These are phyloP conservation scores for Amaurobius ferox DNA, from an alignment of 2,888 invertebrate genomes.

Conservation along the genomic window DNA sequence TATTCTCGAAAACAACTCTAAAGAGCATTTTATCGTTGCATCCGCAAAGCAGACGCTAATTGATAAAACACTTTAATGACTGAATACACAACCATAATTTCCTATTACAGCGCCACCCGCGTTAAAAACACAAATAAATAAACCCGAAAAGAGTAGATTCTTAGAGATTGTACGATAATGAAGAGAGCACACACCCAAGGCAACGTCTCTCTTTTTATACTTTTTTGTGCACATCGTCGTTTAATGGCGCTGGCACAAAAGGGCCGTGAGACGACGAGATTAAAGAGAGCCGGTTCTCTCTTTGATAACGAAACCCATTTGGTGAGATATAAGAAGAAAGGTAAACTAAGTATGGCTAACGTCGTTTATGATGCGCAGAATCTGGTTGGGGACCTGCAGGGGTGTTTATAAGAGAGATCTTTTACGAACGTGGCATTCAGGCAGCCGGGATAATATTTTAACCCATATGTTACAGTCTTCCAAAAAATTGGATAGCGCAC, in stretches of 20 bases:
- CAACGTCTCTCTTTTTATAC: not conserved
- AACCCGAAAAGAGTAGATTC: not conserved
- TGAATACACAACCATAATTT: too few species aligned
- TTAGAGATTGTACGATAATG: not conserved
- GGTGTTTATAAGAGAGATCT: not conserved
- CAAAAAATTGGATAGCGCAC: too few species aligned
- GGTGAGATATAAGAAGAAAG: not conserved
- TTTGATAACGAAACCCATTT: conserved; percentile 5
- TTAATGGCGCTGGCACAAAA: not conserved
- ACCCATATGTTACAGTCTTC: too few species aligned
- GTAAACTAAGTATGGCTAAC: not conserved
- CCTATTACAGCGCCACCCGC: too few species aligned
- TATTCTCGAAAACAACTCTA: too few species aligned
- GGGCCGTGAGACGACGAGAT: not conserved
- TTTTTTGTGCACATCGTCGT: not conserved
- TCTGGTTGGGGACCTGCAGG: not conserved
- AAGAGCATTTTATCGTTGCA: too few species aligned
- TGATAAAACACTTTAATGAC: too few species aligned
- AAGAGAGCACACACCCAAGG: not conserved
- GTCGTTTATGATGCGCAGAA: not conserved
- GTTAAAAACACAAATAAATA: too few species aligned
- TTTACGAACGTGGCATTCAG: too few species aligned
- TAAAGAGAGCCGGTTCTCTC: not conserved
- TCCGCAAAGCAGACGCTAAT: too few species aligned
- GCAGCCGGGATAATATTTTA: too few species aligned